Conservation (phyloP, 2,797 vertebrate genomes). For the Oophaga sylvatica region DNA sequence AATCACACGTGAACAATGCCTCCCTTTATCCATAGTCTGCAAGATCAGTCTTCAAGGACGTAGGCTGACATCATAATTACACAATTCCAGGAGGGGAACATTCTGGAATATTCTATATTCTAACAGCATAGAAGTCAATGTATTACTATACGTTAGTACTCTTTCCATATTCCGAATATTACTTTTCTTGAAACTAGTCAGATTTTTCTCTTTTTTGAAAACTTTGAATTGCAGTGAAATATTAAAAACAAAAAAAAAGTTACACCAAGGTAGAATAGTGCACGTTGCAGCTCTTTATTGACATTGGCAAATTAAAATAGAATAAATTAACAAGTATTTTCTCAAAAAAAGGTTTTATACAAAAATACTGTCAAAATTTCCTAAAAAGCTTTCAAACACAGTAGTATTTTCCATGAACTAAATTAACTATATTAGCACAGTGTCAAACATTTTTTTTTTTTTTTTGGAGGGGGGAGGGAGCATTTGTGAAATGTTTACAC, state of each 20-base stretch:
- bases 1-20: not conserved
- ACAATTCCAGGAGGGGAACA: not conserved
- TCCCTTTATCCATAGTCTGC: not conserved
- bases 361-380: conserved; percentile 93
- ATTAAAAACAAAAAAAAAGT: conserved; percentile 57
- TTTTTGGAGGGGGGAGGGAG: conserved; percentile 60
- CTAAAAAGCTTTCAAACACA: conserved; percentile 89
- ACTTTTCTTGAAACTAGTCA: no score
- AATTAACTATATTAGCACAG: conserved; percentile 87
- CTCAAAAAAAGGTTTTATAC: conserved; percentile 86
- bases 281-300: conserved; percentile 84
- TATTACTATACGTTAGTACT: no score
- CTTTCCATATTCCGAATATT: no score
- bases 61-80: not conserved
- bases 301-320: conserved; percentile 91
- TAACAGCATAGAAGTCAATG: no score
- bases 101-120: not conserved
- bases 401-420: conserved; percentile 88
- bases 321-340: conserved; percentile 92
- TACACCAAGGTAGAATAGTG: conserved; percentile 74
- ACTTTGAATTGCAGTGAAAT: not conserved
- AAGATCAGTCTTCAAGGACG: not conserved
- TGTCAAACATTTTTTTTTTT: conserved; percentile 78
- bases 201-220: not conserved
- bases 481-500: conserved; percentile 79